A percentile compares a stretch with the other conserved stretches of the same genome.
phyloP scores from a whole-genome alignment of 2,113 vertebrate species.

The Indicator indicator region DNA sequence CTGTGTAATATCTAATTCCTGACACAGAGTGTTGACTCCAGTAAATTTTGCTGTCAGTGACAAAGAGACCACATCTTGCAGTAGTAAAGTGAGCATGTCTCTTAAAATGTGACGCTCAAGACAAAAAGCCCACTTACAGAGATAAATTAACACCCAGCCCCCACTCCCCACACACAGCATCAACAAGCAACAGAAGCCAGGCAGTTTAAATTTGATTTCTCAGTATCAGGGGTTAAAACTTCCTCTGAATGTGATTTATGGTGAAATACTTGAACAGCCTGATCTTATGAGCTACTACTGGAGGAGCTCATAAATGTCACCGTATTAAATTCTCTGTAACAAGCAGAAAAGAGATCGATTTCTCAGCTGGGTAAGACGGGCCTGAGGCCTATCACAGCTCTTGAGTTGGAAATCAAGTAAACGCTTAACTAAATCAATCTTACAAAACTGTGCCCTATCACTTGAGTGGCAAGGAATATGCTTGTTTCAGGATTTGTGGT shows the following conservation, averaged over 20 bases:
- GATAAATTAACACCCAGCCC: neutral
- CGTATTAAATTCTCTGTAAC: neutral
- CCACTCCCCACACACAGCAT: neutral
- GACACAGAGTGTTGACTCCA: neutral
- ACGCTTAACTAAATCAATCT: neutral
- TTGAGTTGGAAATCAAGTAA: neutral
- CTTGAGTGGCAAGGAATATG: neutral
- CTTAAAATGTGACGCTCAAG: neutral
- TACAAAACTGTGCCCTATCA: neutral
- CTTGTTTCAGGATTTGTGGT: neutral
- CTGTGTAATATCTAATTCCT: neutral
- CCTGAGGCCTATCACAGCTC: neutral
- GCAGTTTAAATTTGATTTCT: neutral
- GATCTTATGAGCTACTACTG: neutral
- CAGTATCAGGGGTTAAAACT: neutral
- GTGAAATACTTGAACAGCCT: neutral
- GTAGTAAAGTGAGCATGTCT: neutral
- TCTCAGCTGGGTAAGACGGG: neutral
- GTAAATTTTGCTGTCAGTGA: neutral
- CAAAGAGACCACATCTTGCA: neutral
- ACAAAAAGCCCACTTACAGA: neutral
- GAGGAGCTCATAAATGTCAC: constrained; percentile 13
- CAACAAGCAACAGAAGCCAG: neutral
- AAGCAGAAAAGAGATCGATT: neutral
- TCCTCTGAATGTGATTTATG: neutral